Percentiles rank a stretch among this genome's conserved stretches.
Conservation (phyloP, 2,113 vertebrate species). For the Stegostoma tigrinum region DNA sequence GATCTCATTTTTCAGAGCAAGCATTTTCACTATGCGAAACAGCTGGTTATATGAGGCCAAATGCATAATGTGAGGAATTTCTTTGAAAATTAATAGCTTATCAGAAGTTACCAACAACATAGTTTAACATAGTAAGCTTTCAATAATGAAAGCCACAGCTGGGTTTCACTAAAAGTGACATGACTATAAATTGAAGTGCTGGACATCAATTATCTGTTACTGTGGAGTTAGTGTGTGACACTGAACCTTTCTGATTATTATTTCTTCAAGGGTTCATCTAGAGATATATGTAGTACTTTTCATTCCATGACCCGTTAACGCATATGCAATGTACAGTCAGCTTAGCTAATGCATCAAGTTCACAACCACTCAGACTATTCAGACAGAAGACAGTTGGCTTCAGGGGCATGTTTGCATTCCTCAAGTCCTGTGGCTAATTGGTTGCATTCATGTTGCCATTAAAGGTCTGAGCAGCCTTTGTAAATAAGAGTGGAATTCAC, state of each 20-base stretch:
- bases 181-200: too few relatives aligned
- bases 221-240: too few relatives aligned
- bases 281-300: neutral
- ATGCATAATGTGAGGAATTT: neutral
- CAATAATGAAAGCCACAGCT: neutral
- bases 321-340: neutral
- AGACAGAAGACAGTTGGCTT: neutral
- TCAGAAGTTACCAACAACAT: neutral
- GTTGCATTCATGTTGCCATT: neutral
- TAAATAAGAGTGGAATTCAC: neutral
- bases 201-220: too few relatives aligned
- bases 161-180: neutral
- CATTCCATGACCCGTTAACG: neutral
- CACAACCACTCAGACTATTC: neutral
- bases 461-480: neutral
- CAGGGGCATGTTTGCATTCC: neutral
- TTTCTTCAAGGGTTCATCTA: too few relatives aligned
- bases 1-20: conserved; percentile 35
- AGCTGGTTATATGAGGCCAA: neutral
- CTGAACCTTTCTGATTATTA: too few relatives aligned
- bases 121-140: neutral
- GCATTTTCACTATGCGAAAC: conserved; percentile 24
- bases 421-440: neutral
- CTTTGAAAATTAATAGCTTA: neutral
- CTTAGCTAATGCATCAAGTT: neutral